These are phyloP conservation scores for Caprella mutica DNA, from an alignment of 2,888 invertebrate species.

Conservation along the genomic window DNA sequence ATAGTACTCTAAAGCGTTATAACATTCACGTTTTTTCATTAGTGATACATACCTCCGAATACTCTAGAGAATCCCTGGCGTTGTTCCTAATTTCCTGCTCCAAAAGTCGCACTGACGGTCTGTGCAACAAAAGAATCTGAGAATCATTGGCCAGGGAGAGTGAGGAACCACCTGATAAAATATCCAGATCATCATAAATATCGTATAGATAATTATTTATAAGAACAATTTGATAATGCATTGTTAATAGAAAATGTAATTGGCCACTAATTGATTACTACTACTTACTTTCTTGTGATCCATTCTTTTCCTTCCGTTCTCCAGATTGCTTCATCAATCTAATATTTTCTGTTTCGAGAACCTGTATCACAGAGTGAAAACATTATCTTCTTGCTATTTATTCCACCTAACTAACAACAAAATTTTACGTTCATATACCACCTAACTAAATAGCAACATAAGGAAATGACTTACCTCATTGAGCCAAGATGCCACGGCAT, in stretches of 20 bases:
- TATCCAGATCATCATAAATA: neutral
- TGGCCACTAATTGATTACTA: neutral
- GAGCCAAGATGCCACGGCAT: slow-evolving; percentile 68
- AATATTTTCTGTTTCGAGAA: slow-evolving; percentile 38
- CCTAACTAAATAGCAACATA: too few species aligned
- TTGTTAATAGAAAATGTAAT: neutral
- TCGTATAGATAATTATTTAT: neutral
- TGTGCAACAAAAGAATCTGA: slow-evolving; percentile 70
- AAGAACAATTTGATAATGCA: neutral
- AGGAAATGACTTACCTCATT: slow-evolving; percentile 40
- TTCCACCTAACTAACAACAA: too few species aligned
- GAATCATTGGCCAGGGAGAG: slow-evolving; percentile 69
- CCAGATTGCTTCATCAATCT: slow-evolving; percentile 53
- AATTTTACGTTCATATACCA: too few species aligned
- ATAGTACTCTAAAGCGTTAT: too few species aligned
- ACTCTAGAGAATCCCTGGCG: neutral
- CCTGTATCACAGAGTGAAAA: too few species aligned
- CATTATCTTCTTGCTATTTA: too few species aligned
- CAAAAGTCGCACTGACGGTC: slow-evolving; percentile 63
- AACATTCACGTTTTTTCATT: too few species aligned
- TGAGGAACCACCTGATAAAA: slow-evolving; percentile 26
- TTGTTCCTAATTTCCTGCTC: slow-evolving; percentile 17
- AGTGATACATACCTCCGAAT: slow-evolving; percentile 25
- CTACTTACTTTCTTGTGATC: slow-evolving; percentile 25
- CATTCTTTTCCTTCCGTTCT: slow-evolving; percentile 32